A percentile compares a stretch with the other conserved stretches of the same genome.
These are phyloP conservation scores for Macroramphosus scolopax DNA, from an alignment of 2,797 vertebrate genomes.

Conservation along the genomic window DNA sequence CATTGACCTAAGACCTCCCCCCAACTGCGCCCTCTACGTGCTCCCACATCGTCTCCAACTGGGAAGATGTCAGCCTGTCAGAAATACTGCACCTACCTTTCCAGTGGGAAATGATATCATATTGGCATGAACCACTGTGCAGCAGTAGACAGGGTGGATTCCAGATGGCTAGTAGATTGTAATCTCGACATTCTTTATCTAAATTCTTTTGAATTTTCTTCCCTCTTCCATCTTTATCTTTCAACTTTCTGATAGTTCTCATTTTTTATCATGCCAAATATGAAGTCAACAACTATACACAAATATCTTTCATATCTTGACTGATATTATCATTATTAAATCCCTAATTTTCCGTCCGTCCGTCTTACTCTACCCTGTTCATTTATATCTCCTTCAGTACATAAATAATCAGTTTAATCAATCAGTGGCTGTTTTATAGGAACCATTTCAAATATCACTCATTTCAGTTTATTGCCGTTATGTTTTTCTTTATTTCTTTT, in stretches of 20 bases:
- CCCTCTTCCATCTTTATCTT: slow-evolving; percentile 1
- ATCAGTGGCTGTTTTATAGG: too few species aligned
- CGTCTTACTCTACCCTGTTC: too few species aligned
- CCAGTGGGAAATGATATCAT: slow-evolving; percentile 49
- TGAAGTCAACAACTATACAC: too few species aligned
- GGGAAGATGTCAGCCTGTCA: slow-evolving; percentile 53
- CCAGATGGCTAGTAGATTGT: slow-evolving; percentile 14
- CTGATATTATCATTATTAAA: too few species aligned
- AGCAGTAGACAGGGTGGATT: slow-evolving; percentile 34
- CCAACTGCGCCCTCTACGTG: slow-evolving; percentile 41
- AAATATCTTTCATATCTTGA: too few species aligned
- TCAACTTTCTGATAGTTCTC: too few species aligned
- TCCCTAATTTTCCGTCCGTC: too few species aligned
- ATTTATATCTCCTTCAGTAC: too few species aligned
- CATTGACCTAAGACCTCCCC: slow-evolving; percentile 67
- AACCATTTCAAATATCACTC: too few species aligned
- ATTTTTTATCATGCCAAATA: too few species aligned
- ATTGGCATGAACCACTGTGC: slow-evolving; percentile 43
- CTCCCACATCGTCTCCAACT: slow-evolving; percentile 31
- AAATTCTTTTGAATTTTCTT: slow-evolving; percentile 5
- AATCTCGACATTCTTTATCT: slow-evolving; percentile 17
- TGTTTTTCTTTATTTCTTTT: slow-evolving; percentile 2
- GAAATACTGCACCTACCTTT: slow-evolving; percentile 35
- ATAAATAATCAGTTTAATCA: too few species aligned
- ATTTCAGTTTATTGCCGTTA: too few species aligned